Conservation (phyloP, 2,113 vertebrate species). For the cat (Felis catus) region F.catus_Fca126_mat1.0 CM031428.1:54561501-54562000, state of each 20-base stretch:
- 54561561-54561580: not conserved
- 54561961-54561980: constrained; percentile 19
- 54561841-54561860: not conserved
- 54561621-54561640: not conserved
- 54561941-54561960: constrained; percentile 4
- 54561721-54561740: not conserved
- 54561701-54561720: not conserved
- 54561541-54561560: not conserved
- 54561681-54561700: not conserved
- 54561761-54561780: not conserved
- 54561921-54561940: not conserved
- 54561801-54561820: not conserved
- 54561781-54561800: not conserved
- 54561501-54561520: not conserved
- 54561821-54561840: not conserved
- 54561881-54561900: not conserved
- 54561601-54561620: not conserved
- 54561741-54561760: not conserved
- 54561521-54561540: not conserved
- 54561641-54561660: not conserved
- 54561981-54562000: not conserved
- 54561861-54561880: not conserved
- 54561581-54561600: not conserved
- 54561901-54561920: not conserved
- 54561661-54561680: constrained; percentile 23